Evolutionary conservation across 2,888 invertebrate species (phyloP), one percentile per base, ranked within the genome.

Genomic region (Dasysyrphus tricinctus): DNA sequence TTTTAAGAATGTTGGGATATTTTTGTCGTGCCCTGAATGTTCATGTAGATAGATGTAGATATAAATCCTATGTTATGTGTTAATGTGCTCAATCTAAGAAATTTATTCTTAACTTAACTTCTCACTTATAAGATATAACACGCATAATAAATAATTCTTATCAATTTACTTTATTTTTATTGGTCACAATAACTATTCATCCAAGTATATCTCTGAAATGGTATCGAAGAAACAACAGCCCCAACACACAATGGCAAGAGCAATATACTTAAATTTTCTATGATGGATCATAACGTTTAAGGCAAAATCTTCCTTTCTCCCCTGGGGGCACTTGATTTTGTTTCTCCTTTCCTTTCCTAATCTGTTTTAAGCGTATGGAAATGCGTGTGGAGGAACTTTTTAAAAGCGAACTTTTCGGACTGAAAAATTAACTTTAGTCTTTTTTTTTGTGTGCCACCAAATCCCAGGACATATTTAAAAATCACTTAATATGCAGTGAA

Each of bases 391-490:
- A 59, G 19, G 51, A 82, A 79, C 63, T 86, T 86, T 85, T 69
- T 32, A 34, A 73, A 32, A 72, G 47, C 44, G 11, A 85, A 70
- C 51, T 86, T 82, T 75, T 79, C 73, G 75, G 78, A 86, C 78
- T 65, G 65, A 70, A 82, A 77, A 86, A 75, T 70, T 77, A 78
- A 82, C 74, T 86, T 86, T 78, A 63, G 74, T 78, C 49, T 56
- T 57, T 69, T 37, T 5, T 72, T 3, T 34, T 29, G 6, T 34
- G 34, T 59, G 57, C 57, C 75, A 74, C 75, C 75, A 82, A 82
- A 78, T 86, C 86, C 86, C 86, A 86, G 78, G 86, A 86, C 82
- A 82, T 86, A 86, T 86, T 86, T 86, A 86, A 86, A 82, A 86
- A 86, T 86, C 86, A 86, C 86, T 86, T 86, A 86, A 86, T 86